Evolutionary conservation across 2,797 vertebrate species (phyloP).

Genomic region (Tapirus indicus): DNA sequence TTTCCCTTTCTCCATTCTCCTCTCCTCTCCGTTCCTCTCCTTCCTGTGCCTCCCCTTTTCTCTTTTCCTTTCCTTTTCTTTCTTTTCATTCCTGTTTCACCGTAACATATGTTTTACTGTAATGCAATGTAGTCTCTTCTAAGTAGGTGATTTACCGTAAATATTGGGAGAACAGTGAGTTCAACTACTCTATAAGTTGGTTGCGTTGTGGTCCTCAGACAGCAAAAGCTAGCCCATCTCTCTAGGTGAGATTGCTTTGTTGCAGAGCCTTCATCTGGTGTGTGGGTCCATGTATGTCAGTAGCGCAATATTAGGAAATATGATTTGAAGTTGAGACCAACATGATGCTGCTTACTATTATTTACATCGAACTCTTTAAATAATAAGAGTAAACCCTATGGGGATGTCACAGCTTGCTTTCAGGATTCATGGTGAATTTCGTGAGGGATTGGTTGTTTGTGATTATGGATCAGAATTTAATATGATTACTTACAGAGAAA

Average conservation of each 20-base stretch:
- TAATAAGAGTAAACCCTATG: background rate
- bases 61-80: background rate
- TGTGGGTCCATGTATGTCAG: fast-evolving
- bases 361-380: background rate
- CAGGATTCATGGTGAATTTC: background rate
- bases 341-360: background rate
- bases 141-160: background rate
- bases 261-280: background rate
- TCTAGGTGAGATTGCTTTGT: background rate
- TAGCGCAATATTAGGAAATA: background rate
- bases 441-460: background rate
- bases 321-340: background rate
- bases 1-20: background rate
- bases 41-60: fast-evolving
- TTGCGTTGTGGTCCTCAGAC: background rate
- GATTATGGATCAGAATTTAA: background rate
- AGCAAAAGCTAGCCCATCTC: background rate
- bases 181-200: background rate
- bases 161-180: background rate
- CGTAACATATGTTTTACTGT: background rate
- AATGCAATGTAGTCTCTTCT: background rate
- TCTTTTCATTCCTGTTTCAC: background rate
- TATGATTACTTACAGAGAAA: background rate
- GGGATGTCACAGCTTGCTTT: background rate
- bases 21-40: background rate